Conservation (phyloP, 2,113 vertebrate species). For the Oceanites oceanicus region DNA sequence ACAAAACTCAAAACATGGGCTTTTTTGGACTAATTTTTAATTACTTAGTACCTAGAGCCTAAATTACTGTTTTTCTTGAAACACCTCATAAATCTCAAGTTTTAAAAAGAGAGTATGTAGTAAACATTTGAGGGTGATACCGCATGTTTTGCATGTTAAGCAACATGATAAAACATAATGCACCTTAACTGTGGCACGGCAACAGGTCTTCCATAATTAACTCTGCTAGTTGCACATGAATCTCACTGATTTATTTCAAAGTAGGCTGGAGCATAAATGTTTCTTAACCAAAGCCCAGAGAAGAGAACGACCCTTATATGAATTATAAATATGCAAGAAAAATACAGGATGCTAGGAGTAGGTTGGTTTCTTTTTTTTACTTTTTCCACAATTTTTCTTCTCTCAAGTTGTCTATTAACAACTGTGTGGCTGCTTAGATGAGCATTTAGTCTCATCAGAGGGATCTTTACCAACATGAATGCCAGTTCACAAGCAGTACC, state of each 20-base stretch:
- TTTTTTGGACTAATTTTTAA: background rate
- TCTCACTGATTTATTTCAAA: background rate
- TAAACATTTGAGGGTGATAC: background rate
- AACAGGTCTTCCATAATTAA: constrained; percentile 24
- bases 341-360: background rate
- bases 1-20: background rate
- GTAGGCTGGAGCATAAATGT: background rate
- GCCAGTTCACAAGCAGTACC: background rate
- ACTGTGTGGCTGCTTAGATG: background rate
- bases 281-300: background rate
- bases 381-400: background rate
- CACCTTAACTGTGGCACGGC: background rate
- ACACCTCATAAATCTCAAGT: background rate
- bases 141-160: background rate
- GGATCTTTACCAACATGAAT: background rate
- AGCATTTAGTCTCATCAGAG: background rate
- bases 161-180: background rate
- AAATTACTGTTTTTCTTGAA: background rate
- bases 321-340: background rate
- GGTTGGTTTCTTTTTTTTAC: background rate
- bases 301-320: background rate
- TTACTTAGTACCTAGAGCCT: background rate
- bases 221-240: background rate
- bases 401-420: background rate
- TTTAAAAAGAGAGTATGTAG: background rate